phyloP scores from a whole-genome alignment of 2,797 vertebrate species.

The Onychomys arenicola region DNA sequence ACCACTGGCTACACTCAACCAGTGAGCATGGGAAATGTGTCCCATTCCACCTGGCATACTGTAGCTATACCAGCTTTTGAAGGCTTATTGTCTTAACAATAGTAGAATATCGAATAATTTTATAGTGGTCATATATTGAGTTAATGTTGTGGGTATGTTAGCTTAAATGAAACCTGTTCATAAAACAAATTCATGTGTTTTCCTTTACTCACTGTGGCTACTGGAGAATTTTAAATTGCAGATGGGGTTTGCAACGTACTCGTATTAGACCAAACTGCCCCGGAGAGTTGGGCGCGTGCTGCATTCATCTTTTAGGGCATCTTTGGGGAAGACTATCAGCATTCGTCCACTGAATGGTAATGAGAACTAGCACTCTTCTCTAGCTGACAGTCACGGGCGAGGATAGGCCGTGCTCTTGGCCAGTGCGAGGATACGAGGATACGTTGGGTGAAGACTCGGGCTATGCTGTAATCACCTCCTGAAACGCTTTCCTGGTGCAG shows the following conservation, averaged over 20 bases:
- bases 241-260: accelerated
- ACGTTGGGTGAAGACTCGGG: too few relatives aligned
- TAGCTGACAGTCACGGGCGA: not conserved
- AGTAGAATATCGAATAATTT: not conserved
- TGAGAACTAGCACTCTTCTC: not conserved
- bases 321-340: not conserved
- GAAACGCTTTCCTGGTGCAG: not conserved
- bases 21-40: not conserved
- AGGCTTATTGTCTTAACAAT: not conserved
- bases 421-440: accelerated
- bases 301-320: too few relatives aligned
- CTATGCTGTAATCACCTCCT: not conserved
- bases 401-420: not conserved
- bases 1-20: not conserved
- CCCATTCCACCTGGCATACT: not conserved
- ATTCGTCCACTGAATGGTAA: not conserved
- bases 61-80: not conserved
- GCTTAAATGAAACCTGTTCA: not conserved
- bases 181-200: not conserved
- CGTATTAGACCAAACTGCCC: not conserved
- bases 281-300: not conserved
- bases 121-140: not conserved
- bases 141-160: slow-evolving; percentile 2
- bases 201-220: not conserved
- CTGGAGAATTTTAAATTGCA: not conserved